Evolutionary conservation across 2,797 vertebrate species (phyloP).

Genomic region (Pseudotriccus pelzelni): DNA sequence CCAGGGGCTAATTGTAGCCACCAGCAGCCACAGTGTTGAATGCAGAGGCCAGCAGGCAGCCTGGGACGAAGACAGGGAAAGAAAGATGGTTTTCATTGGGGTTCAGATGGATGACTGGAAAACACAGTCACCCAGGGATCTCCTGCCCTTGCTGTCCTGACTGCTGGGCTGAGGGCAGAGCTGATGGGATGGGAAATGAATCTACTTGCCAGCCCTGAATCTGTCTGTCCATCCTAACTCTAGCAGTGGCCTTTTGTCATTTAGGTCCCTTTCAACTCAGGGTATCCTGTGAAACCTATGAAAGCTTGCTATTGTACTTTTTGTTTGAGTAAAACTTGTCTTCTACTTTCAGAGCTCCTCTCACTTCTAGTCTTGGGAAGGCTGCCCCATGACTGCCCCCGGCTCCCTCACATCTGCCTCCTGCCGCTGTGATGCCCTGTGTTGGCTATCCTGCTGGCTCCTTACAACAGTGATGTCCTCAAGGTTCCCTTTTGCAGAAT

Average conservation of each 20-base stretch:
- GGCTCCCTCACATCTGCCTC: not conserved
- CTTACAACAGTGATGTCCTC: not conserved
- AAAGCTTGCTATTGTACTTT: not conserved
- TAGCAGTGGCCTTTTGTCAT: not conserved
- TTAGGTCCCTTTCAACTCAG: not conserved
- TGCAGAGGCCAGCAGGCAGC: accelerated
- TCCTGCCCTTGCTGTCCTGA: not conserved
- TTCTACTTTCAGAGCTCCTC: not conserved
- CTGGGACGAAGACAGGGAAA: not conserved
- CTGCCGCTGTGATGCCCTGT: accelerated
- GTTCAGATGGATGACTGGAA: not conserved
- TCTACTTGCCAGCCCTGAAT: not conserved
- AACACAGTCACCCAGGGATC: not conserved
- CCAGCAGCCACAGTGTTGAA: not conserved
- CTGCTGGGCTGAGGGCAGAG: accelerated
- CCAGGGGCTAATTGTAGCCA: not conserved
- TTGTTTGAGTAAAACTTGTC: not conserved
- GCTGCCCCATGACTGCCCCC: accelerated
- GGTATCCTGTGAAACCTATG: not conserved
- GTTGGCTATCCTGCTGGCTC: not conserved
- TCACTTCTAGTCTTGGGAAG: accelerated
- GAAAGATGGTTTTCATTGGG: not conserved
- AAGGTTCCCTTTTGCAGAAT: not conserved
- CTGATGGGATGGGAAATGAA: not conserved
- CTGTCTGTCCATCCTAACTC: too few species aligned